A percentile compares a stretch with the other conserved stretches of the same genome.
These are phyloP conservation scores for Hylaeus volcanicus DNA, from an alignment of 1,140 invertebrate species.

Conservation along the genomic window DNA sequence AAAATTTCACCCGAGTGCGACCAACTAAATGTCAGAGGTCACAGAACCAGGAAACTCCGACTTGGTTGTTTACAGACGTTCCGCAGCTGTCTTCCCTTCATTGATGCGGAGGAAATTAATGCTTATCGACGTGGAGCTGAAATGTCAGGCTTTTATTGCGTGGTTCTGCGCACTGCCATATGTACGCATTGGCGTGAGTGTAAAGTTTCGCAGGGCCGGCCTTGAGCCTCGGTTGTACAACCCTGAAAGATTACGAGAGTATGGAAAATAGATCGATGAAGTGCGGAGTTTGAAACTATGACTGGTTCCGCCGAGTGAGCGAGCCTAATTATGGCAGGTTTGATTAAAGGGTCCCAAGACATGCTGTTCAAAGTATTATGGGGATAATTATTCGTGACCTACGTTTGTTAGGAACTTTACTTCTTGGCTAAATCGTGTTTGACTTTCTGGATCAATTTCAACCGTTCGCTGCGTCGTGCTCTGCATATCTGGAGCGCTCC, in stretches of 20 bases:
- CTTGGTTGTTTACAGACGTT: neutral
- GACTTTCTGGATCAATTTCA: too few species aligned
- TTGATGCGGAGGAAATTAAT: slow-evolving; percentile 16
- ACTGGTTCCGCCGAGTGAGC: slow-evolving; percentile 23
- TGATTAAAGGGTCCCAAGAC: neutral
- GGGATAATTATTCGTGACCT: too few species aligned
- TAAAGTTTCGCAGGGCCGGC: slow-evolving; percentile 12
- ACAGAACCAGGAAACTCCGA: neutral
- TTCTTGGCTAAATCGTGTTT: too few species aligned
- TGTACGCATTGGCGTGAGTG: slow-evolving; percentile 11
- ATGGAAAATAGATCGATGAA: slow-evolving; percentile 57
- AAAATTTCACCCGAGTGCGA: neutral
- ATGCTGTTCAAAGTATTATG: too few species aligned
- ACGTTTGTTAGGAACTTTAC: too few species aligned
- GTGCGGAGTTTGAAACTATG: slow-evolving; percentile 49
- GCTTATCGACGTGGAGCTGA: neutral
- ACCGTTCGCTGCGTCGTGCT: too few species aligned
- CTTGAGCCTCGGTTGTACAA: slow-evolving; percentile 6
- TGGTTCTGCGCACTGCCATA: neutral
- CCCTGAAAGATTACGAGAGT: slow-evolving; percentile 7
- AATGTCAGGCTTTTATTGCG: slow-evolving; percentile 23
- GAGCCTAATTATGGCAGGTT: slow-evolving; percentile 1
- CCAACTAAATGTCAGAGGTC: slow-evolving; percentile 18
- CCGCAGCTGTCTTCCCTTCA: neutral
- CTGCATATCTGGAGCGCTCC: too few species aligned